Percentiles rank a stretch among this genome's conserved stretches.
These are phyloP conservation scores for Casuarius casuarius DNA, from an alignment of 2,113 vertebrate genomes.

Conservation along the genomic window DNA sequence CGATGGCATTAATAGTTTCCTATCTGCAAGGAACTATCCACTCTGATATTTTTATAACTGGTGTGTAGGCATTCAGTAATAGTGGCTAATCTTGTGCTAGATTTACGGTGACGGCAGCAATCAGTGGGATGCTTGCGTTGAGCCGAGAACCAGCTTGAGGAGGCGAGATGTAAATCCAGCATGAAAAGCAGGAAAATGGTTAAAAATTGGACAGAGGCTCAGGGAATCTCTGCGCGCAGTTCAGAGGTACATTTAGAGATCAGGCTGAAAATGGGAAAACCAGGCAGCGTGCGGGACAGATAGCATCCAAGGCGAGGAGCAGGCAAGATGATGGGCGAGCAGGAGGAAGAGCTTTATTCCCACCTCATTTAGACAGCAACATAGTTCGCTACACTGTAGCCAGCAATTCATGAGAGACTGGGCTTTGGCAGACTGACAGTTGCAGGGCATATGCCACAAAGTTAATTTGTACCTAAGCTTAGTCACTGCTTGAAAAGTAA, in stretches of 20 bases:
- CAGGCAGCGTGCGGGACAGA: background rate
- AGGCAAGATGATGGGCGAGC: background rate
- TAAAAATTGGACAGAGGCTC: background rate
- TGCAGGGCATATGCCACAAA: background rate
- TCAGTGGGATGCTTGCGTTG: accelerated
- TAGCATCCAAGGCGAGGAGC: background rate
- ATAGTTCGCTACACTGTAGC: background rate
- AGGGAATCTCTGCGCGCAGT: background rate
- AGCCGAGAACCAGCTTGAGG: background rate
- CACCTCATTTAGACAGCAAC: background rate
- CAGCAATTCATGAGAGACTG: background rate
- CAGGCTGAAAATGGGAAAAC: background rate
- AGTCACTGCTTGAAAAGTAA: background rate
- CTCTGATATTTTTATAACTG: background rate
- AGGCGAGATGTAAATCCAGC: background rate
- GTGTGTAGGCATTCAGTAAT: background rate
- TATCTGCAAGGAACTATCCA: background rate
- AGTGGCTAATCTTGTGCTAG: background rate
- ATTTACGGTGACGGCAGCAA: background rate
- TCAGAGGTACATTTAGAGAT: background rate
- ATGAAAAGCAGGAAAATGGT: background rate
- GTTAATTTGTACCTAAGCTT: background rate
- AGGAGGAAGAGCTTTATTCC: background rate
- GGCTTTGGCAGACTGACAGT: background rate
- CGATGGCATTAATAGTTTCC: background rate